phyloP scores from a whole-genome alignment of 2,888 invertebrate species.

The Nemotelus pantherinus region DNA sequence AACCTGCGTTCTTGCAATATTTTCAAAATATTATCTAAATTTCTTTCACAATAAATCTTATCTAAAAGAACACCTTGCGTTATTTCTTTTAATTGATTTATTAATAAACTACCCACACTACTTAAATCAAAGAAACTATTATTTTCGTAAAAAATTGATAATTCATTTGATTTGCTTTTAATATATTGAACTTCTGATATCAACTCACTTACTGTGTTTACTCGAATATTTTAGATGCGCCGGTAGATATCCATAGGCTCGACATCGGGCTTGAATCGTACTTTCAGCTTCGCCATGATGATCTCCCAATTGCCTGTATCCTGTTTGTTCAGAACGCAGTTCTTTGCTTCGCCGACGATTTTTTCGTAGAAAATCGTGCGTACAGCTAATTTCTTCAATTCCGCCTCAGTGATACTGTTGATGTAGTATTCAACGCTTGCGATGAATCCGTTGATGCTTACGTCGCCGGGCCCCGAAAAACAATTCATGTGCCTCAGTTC shows the following conservation, averaged over 20 bases:
- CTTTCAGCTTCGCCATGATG: conserved; percentile 5
- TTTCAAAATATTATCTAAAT: conserved; percentile 31
- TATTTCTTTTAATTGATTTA: too few species aligned
- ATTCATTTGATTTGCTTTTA: conserved; percentile 46
- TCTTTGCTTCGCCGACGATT: background rate
- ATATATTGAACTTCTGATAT: conserved; percentile 41
- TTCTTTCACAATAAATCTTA: conserved; percentile 36
- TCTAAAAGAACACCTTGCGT: conserved; percentile 40
- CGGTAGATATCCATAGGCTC: conserved; percentile 36
- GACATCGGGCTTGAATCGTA: conserved; percentile 20
- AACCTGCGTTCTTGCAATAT: conserved; percentile 26
- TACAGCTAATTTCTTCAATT: background rate
- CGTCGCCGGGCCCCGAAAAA: background rate
- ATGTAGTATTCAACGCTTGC: background rate
- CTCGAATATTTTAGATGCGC: background rate
- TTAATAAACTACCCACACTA: too few species aligned
- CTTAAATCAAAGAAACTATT: too few species aligned
- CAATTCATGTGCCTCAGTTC: too few species aligned
- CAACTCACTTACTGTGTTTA: background rate
- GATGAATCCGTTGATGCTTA: background rate
- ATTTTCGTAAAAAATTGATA: conserved; percentile 43
- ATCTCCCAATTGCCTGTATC: conserved; percentile 4
- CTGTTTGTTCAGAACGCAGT: background rate
- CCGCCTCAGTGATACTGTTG: background rate
- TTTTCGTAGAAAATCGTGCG: too few species aligned